phyloP scores from a whole-genome alignment of 2,113 vertebrate genomes.

The Syngnathus floridae region DNA sequence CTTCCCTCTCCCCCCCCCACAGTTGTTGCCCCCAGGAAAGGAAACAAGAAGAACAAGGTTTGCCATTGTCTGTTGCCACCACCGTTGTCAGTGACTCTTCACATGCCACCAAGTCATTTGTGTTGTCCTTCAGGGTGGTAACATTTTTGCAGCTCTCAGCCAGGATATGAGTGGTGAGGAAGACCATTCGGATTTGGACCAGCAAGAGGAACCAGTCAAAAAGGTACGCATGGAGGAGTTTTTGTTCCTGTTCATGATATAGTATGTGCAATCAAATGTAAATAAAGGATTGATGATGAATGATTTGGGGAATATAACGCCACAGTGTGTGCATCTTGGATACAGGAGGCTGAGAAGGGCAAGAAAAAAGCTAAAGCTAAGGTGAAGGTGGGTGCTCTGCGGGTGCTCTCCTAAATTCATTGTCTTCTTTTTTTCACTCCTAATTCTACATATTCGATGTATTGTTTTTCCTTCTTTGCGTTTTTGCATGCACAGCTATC shows the following conservation, averaged over 20 bases:
- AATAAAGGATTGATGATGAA: not conserved
- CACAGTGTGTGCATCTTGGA: constrained; percentile 56
- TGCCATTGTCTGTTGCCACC: not conserved
- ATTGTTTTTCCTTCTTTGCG: not conserved
- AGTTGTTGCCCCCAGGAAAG: constrained; percentile 55
- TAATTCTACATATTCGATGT: not conserved
- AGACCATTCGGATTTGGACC: constrained; percentile 45
- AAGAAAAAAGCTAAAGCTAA: constrained; percentile 57
- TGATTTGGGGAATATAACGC: constrained; percentile 13
- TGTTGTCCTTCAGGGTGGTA: constrained; percentile 69
- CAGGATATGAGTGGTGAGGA: constrained; percentile 79
- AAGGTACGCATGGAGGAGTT: constrained; percentile 32
- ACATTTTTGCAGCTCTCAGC: constrained; percentile 81
- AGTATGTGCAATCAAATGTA: too few relatives aligned
- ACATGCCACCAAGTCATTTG: not conserved
- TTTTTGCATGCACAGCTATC: not conserved
- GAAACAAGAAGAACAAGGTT: constrained; percentile 68
- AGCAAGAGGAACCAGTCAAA: constrained; percentile 40
- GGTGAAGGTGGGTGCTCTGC: constrained; percentile 36
- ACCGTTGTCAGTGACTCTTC: not conserved
- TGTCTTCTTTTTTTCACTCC: not conserved
- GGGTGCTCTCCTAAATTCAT: not conserved
- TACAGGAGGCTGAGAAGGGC: constrained; percentile 62
- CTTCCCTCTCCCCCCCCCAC: constrained; percentile 6
- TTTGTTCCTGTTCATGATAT: too few relatives aligned